A percentile compares a stretch with the other conserved stretches of the same genome.
Evolutionary conservation across 2,888 invertebrate genomes (phyloP).

Genomic region (Malacosoma neustria): DNA sequence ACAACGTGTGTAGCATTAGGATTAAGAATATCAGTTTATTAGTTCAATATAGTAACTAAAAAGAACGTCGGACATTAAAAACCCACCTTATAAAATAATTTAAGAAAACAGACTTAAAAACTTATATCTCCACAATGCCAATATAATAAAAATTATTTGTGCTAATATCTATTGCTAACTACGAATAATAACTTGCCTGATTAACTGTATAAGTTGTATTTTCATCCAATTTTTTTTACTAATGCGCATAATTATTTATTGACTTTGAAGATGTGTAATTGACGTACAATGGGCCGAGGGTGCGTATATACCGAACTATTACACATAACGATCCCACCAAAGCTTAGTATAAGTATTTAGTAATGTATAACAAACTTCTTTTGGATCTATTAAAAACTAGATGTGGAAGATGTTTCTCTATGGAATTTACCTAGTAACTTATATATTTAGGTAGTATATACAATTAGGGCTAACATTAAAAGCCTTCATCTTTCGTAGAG

Average conservation of each 20-base stretch:
- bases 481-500: conserved; percentile 7
- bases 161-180: not conserved
- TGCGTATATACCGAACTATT: conserved; percentile 49
- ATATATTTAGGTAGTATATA: conserved; percentile 7
- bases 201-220: not conserved
- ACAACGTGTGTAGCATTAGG: conserved; percentile 28
- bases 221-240: not conserved
- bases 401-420: conserved; percentile 33
- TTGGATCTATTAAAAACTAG: conserved; percentile 30
- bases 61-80: conserved; percentile 37
- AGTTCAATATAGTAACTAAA: conserved; percentile 32
- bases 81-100: conserved; percentile 31
- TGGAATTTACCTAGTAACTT: conserved; percentile 14
- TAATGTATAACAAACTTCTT: conserved; percentile 39
- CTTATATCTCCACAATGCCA: not conserved
- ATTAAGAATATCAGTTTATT: conserved; percentile 30
- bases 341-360: conserved; percentile 67
- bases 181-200: not conserved
- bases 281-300: conserved; percentile 7
- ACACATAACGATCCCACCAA: conserved; percentile 70
- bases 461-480: conserved; percentile 5
- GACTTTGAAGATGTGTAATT: conserved; percentile 14
- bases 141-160: not conserved
- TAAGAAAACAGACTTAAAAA: not conserved
- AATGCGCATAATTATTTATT: conserved; percentile 3